Percentiles rank a stretch among this genome's conserved stretches.
Conservation (phyloP, 2,797 vertebrate genomes). For the Notolepis coatsorum region DNA sequence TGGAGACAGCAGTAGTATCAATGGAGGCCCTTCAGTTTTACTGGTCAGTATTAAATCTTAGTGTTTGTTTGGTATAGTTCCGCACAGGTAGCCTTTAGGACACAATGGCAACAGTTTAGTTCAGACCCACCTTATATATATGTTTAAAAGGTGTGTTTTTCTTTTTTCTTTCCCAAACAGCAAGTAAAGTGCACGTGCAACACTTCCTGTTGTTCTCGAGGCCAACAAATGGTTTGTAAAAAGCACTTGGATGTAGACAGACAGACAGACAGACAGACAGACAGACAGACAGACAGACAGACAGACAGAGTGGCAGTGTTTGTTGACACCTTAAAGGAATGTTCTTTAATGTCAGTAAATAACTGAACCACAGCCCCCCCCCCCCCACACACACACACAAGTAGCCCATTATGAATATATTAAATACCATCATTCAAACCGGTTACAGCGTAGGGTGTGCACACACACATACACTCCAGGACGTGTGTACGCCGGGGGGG, state of each 20-base stretch:
- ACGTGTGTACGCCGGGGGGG: constrained; percentile 41
- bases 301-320: constrained; percentile 70
- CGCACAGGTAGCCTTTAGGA: constrained; percentile 28
- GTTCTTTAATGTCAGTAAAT: constrained; percentile 81
- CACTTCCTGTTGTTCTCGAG: constrained; percentile 77
- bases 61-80: constrained; percentile 66
- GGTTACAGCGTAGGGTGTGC: constrained; percentile 50
- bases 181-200: constrained; percentile 84
- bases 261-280: constrained; percentile 40
- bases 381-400: constrained; percentile 32
- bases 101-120: constrained; percentile 55
- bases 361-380: constrained; percentile 68
- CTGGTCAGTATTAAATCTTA: constrained; percentile 53
- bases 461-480: constrained; percentile 64
- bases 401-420: constrained; percentile 77
- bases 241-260: constrained; percentile 66
- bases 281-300: constrained; percentile 17
- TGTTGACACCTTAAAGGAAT: constrained; percentile 77
- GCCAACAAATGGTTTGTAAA: constrained; percentile 68
- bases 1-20: constrained; percentile 77
- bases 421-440: constrained; percentile 81
- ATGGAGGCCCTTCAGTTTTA: constrained; percentile 59
- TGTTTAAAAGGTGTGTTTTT: constrained; percentile 33
- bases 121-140: constrained; percentile 30
- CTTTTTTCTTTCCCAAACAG: constrained; percentile 27